A percentile compares a stretch with the other conserved stretches of the same genome.
Evolutionary conservation across 2,888 invertebrate species (phyloP).

Genomic region (Diplolepis rosae): DNA sequence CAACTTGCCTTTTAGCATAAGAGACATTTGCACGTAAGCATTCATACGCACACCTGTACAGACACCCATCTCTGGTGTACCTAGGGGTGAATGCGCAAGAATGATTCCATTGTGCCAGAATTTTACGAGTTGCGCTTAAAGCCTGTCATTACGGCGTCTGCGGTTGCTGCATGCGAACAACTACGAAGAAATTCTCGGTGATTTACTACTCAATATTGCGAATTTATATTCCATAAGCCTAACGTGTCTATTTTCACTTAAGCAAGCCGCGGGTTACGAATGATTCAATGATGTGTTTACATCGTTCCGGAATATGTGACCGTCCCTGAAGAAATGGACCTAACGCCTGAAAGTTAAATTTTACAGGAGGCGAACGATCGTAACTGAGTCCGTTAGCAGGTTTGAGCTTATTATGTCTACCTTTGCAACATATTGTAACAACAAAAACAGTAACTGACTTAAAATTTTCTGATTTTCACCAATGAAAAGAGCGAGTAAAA

Average conservation of each 20-base stretch:
- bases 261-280: constrained; percentile 28
- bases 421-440: too few species aligned
- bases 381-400: too few species aligned
- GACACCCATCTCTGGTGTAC: constrained; percentile 38
- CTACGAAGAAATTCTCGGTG: constrained; percentile 61
- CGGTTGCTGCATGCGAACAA: constrained; percentile 51
- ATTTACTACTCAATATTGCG: constrained; percentile 70
- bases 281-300: constrained; percentile 27
- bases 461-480: too few species aligned
- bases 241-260: constrained; percentile 71
- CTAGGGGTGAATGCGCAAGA: constrained; percentile 48
- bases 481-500: too few species aligned
- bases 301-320: constrained; percentile 9
- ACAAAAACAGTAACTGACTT: too few species aligned
- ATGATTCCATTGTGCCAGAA: constrained; percentile 70
- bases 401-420: too few species aligned
- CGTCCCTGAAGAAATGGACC: not conserved
- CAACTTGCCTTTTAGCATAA: constrained; percentile 18
- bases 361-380: not conserved
- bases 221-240: constrained; percentile 70
- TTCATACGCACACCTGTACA: constrained; percentile 31
- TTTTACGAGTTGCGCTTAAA: constrained; percentile 71
- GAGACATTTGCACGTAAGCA: constrained; percentile 42
- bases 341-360: not conserved
- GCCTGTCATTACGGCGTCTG: constrained; percentile 69